Evolutionary conservation across 92 coral and sea anemone genomes (phyloP).

Genomic region (Phenganax subtilis): DNA sequence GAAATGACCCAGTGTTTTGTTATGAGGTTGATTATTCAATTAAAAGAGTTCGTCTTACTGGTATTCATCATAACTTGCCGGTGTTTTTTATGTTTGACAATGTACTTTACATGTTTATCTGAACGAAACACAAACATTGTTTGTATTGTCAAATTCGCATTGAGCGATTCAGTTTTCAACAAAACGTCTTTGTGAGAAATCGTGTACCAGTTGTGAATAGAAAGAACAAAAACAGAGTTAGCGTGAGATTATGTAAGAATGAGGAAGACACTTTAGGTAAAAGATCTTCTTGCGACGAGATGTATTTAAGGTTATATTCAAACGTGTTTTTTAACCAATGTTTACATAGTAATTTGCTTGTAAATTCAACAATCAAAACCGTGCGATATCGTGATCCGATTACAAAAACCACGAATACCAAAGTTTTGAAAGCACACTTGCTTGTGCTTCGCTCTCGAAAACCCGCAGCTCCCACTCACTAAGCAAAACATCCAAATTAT

Average conservation of each 20-base stretch:
- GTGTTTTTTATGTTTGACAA: not conserved
- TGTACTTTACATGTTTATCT: conserved; percentile 7
- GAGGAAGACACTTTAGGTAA: too few species aligned
- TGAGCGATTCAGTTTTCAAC: not conserved
- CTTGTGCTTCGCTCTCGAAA: too few species aligned
- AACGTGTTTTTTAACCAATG: conserved; percentile 17
- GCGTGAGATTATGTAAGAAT: not conserved
- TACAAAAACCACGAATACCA: not conserved
- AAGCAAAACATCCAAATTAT: too few species aligned
- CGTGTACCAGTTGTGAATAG: not conserved
- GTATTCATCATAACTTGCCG: not conserved
- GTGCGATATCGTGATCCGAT: conserved; percentile 8
- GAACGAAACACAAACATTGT: conserved; percentile 7
- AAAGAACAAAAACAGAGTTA: not conserved
- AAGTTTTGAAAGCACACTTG: too few species aligned
- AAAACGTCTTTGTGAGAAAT: not conserved
- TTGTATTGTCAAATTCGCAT: not conserved
- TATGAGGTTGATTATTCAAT: too few species aligned
- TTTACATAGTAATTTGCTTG: conserved; percentile 22
- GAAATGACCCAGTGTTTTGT: too few species aligned
- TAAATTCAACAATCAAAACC: conserved; percentile 11
- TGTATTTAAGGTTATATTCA: not conserved
- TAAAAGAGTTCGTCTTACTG: not conserved
- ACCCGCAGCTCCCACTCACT: too few species aligned
- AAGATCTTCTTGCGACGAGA: too few species aligned